A percentile compares a stretch with the other conserved stretches of the same genome.
These are phyloP conservation scores for Gadus macrocephalus DNA, from an alignment of 2,113 vertebrate genomes.

Conservation along the genomic window DNA sequence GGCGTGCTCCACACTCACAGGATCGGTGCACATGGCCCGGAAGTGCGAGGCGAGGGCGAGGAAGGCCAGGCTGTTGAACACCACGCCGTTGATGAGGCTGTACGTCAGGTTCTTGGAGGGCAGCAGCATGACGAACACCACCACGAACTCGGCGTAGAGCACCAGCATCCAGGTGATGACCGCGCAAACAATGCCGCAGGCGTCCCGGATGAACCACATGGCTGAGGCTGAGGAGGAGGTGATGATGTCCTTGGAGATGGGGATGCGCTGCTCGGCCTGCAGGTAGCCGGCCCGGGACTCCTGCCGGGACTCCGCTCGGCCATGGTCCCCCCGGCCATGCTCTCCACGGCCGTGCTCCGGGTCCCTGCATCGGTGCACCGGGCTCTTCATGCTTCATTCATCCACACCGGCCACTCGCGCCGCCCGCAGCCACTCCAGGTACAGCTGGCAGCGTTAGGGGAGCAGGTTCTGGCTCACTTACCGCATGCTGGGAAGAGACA, in stretches of 20 bases:
- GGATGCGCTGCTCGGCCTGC: slow-evolving; percentile 83
- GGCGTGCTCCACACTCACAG: slow-evolving; percentile 88
- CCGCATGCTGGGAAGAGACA: slow-evolving; percentile 38
- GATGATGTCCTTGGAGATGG: slow-evolving; percentile 77
- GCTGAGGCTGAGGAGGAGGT: slow-evolving; percentile 75
- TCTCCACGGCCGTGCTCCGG: slow-evolving; percentile 81
- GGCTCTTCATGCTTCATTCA: slow-evolving; percentile 88
- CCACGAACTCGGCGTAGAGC: slow-evolving; percentile 95
- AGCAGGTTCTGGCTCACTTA: slow-evolving; percentile 38
- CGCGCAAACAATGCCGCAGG: slow-evolving; percentile 91
- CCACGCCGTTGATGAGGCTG: slow-evolving; percentile 84
- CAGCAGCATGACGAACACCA: slow-evolving; percentile 93
- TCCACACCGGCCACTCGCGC: slow-evolving; percentile 29
- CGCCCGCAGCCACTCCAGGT: slow-evolving; percentile 15
- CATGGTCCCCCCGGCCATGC: slow-evolving; percentile 67
- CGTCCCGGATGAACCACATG: slow-evolving; percentile 98
- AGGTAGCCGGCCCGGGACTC: slow-evolving; percentile 69
- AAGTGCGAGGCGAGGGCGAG: slow-evolving; percentile 93
- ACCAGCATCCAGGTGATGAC: slow-evolving; percentile 95
- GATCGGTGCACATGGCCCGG: slow-evolving; percentile 97
- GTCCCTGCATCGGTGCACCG: slow-evolving; percentile 84
- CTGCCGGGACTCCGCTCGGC: too few species aligned
- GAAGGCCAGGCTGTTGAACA: slow-evolving; percentile 94
- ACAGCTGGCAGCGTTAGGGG: slow-evolving; percentile 6
- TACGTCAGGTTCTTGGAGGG: slow-evolving; percentile 91